These are phyloP conservation scores for Cyphomyrmex costatus DNA, from an alignment of 1,140 invertebrate species.

Conservation along the genomic window DNA sequence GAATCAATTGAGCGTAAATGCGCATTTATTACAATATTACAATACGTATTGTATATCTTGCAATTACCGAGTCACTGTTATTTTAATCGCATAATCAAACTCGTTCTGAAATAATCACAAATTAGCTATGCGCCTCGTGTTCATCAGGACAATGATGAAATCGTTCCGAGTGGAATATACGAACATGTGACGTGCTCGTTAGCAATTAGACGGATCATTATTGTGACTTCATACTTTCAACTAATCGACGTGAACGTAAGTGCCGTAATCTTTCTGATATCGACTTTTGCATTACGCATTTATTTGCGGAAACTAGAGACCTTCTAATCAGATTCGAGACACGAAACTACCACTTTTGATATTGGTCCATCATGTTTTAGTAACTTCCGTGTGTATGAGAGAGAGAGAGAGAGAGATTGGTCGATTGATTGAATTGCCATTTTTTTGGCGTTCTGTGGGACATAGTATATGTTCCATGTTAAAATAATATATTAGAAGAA, in stretches of 20 bases:
- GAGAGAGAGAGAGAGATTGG: too few relatives aligned
- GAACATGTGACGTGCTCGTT: slow-evolving; percentile 77
- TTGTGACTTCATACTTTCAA: slow-evolving; percentile 80
- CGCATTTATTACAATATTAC: not conserved
- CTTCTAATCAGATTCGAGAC: too few relatives aligned
- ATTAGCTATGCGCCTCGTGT: not conserved
- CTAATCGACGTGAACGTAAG: slow-evolving; percentile 56
- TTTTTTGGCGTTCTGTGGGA: too few relatives aligned
- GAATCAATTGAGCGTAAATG: not conserved
- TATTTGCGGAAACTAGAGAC: not conserved
- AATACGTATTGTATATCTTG: not conserved
- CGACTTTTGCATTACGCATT: slow-evolving; percentile 12
- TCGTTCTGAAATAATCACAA: not conserved
- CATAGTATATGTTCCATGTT: too few relatives aligned
- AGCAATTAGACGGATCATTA: slow-evolving; percentile 79
- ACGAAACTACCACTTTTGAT: too few relatives aligned
- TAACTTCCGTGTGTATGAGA: too few relatives aligned
- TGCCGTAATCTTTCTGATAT: slow-evolving; percentile 22
- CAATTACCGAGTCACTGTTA: slow-evolving; percentile 21
- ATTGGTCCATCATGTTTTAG: too few relatives aligned
- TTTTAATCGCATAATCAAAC: slow-evolving; percentile 34
- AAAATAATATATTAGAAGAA: too few relatives aligned
- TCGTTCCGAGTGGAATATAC: slow-evolving; percentile 59
- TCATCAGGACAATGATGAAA: slow-evolving; percentile 1
- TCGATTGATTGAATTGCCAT: too few relatives aligned